These are phyloP conservation scores for Thryonomys swinderianus DNA, from an alignment of 2,113 vertebrate species.

Conservation along the genomic window DNA sequence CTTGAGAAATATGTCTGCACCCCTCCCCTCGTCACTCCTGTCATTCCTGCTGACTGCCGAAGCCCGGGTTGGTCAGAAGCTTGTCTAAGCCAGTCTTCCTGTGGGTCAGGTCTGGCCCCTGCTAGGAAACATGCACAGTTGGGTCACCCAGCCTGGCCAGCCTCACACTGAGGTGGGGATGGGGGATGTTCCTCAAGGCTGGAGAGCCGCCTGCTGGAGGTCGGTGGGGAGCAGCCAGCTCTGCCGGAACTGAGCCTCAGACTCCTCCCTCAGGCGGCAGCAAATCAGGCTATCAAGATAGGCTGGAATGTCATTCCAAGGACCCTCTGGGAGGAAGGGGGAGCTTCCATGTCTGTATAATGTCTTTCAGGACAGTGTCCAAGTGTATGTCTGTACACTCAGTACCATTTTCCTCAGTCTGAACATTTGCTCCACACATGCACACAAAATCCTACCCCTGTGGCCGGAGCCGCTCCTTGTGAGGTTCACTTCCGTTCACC, in stretches of 20 bases:
- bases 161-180: neutral
- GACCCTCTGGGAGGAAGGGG: too few species aligned
- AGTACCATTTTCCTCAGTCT: neutral
- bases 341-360: conserved; percentile 52
- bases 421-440: neutral
- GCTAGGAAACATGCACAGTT: too few species aligned
- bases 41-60: neutral
- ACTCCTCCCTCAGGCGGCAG: neutral
- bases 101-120: neutral
- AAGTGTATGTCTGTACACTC: conserved; percentile 50
- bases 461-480: neutral
- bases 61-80: neutral
- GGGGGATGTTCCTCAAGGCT: too few species aligned
- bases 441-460: neutral
- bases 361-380: conserved; percentile 49
- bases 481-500: neutral
- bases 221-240: neutral
- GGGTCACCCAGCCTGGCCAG: neutral
- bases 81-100: neutral
- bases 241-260: neutral
- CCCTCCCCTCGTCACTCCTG: too few species aligned
- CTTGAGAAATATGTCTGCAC: neutral
- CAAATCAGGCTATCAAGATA: too few species aligned
- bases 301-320: neutral
- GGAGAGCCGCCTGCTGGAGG: neutral